Base-by-base conservation (phyloP, 2,797 vertebrate genomes). In the Hemibagrus guttatus region DNA sequence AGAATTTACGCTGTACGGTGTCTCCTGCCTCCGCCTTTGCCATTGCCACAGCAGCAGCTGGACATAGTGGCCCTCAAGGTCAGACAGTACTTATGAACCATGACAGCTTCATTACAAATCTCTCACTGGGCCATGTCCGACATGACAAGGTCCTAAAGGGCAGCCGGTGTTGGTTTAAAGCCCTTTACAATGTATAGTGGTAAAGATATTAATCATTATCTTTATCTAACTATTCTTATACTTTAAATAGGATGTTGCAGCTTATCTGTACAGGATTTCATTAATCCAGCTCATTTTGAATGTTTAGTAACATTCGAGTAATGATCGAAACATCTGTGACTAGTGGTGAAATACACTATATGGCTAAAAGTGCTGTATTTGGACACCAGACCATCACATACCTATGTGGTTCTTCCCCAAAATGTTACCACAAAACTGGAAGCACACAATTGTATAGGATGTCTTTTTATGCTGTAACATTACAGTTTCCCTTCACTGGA, bases 21-120 rank as follows among this genome's bases (percentile, higher is more conserved):
- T 98, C 98, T 0, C 97, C 97, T 6, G 97, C 97, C 13, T 99
- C 98, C 4, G 97, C 98, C 4, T 99, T 98, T 81, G 98, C 98
- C 2, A 99, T 99, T 28, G 98, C 98, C 92, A 99, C 97, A 0
- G 98, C 98, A 6, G 98, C 97, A 61, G 98, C 97, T 0, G 97
- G 97, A 31, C 97, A 98, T 0, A 94, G 96, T 88, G 96, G 96
- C 91, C 96, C 97, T 0, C 97, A 97, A 93, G 96, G 97, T 97
- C 92, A 96, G 96, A 64, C 64, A 16, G 23, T 52, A 52, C 83
- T 82, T 79, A 85, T 85, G 46, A 17, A 49, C 54, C 81, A 52
- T 7, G 80, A 87, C 72, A 72, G 66, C 83, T 85, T 46, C 21
- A 52, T 81, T 35, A 71, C 61, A 28, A 52, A 75, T 71, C 83